phyloP scores from a whole-genome alignment of 2,888 invertebrate species.

The Cheilosia vulpina region DNA sequence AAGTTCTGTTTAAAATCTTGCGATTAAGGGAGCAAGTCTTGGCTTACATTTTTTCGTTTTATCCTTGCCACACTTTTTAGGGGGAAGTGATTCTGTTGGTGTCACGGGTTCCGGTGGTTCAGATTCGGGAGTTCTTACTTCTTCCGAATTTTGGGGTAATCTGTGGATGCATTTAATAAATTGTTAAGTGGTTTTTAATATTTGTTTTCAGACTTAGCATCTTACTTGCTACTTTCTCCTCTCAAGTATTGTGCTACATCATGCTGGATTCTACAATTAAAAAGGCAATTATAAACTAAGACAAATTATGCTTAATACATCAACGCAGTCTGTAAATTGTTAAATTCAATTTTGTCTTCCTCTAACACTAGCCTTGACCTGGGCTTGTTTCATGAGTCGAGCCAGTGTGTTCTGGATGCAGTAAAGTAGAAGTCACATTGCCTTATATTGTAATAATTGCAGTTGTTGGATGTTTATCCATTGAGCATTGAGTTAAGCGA shows the following conservation, averaged over 20 bases:
- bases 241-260: slow-evolving; percentile 63
- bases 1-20: neutral
- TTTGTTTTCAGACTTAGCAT: neutral
- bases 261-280: slow-evolving; percentile 37
- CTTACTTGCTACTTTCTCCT: slow-evolving; percentile 60
- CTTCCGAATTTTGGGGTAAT: slow-evolving; percentile 62
- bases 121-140: slow-evolving; percentile 69
- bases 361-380: too few relatives aligned
- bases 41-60: slow-evolving; percentile 81
- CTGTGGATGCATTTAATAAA: slow-evolving; percentile 6
- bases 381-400: too few relatives aligned
- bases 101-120: slow-evolving; percentile 76
- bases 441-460: too few relatives aligned
- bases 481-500: too few relatives aligned
- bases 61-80: slow-evolving; percentile 80
- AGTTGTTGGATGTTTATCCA: too few relatives aligned
- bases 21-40: neutral
- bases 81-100: slow-evolving; percentile 76
- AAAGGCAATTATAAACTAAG: neutral
- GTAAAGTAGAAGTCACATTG: too few relatives aligned
- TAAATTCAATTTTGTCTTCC: too few relatives aligned
- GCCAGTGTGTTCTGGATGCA: too few relatives aligned
- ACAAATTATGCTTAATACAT: too few relatives aligned
- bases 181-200: too few relatives aligned
- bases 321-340: too few relatives aligned